Base-by-base conservation (phyloP, 2,113 vertebrate genomes). In the Engraulis encrasicolus region DNA sequence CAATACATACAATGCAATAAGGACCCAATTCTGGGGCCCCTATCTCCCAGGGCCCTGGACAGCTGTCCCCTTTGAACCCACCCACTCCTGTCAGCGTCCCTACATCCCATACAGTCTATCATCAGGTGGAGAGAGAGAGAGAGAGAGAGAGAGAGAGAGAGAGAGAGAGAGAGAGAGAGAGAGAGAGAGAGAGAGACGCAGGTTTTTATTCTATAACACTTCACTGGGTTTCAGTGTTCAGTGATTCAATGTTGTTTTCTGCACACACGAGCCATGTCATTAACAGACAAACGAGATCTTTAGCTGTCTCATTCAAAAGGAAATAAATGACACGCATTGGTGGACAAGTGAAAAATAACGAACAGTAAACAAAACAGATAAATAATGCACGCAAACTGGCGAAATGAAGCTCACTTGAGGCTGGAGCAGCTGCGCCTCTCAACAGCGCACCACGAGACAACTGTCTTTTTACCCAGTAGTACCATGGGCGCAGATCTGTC, bases 141-240 rank as follows among this genome's bases (percentile, higher is more conserved):
- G 36, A 52, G 5, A 78, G 38, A 58, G 31, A 87, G n/a, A 15
- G 36, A 66, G 58, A 66, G 20, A 31, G n/a, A 66, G 58, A 66
- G 1, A 27, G 82, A 52, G 6, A 78, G 48, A 58, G 36, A 87
- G n/a, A 15, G 40, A 66, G 58, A 66, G 58, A 31, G n/a, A 66
- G 58, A 66, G 9, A 27, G n/a, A 2, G 66, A 79, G 79, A 50
- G 23, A 48, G 79, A 31, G 49, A 81, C 23, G 18, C 12, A 80
- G 49, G 7, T 9, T 45, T 9, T 45, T 5, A 45, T 45, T 45
- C 4, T 45, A 45, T n/a, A n/a, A n/a, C n/a, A n/a, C n/a, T n/a
- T n/a, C n/a, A n/a, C n/a, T n/a, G n/a, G n/a, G n/a, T n/a, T n/a
- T n/a, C n/a, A n/a, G n/a, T n/a, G n/a, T n/a, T n/a, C n/a, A 45